A percentile compares a stretch with the other conserved stretches of the same genome.
Conservation (phyloP, 2,113 vertebrate species). For the Chiloscyllium plagiosum region DNA sequence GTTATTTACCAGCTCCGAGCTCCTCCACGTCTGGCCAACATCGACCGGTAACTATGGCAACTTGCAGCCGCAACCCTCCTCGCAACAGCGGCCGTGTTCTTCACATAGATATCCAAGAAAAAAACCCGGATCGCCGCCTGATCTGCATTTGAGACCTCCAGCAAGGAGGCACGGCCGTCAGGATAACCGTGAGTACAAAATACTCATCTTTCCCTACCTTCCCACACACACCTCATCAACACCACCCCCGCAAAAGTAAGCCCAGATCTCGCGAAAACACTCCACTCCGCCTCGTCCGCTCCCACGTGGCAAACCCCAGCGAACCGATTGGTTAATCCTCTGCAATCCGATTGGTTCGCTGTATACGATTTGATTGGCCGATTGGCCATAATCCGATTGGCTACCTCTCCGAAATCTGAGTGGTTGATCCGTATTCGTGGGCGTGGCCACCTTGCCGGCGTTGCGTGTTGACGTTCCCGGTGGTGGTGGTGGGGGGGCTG, state of each 20-base stretch:
- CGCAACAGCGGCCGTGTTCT: background rate
- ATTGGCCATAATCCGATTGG: too few relatives aligned
- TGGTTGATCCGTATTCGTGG: background rate
- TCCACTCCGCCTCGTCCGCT: background rate
- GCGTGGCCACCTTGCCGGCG: background rate
- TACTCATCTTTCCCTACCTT: background rate
- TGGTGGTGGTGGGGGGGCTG: too few relatives aligned
- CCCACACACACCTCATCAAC: too few relatives aligned
- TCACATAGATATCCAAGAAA: background rate
- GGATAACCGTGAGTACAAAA: background rate
- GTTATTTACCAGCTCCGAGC: background rate
- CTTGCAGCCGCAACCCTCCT: background rate
- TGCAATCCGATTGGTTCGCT: too few relatives aligned
- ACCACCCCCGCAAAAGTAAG: too few relatives aligned
- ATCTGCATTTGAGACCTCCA: too few relatives aligned
- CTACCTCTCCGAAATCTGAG: background rate
- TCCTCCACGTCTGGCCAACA: background rate
- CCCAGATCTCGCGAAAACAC: background rate
- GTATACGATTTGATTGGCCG: background rate
- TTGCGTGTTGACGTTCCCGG: background rate
- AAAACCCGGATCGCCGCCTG: background rate
- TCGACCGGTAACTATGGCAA: slow-evolving; percentile 16
- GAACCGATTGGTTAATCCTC: background rate
- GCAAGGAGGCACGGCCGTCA: background rate
- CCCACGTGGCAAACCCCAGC: background rate